Evolutionary conservation across 2,797 vertebrate species (phyloP).

Genomic region (Champsocephalus esox): DNA sequence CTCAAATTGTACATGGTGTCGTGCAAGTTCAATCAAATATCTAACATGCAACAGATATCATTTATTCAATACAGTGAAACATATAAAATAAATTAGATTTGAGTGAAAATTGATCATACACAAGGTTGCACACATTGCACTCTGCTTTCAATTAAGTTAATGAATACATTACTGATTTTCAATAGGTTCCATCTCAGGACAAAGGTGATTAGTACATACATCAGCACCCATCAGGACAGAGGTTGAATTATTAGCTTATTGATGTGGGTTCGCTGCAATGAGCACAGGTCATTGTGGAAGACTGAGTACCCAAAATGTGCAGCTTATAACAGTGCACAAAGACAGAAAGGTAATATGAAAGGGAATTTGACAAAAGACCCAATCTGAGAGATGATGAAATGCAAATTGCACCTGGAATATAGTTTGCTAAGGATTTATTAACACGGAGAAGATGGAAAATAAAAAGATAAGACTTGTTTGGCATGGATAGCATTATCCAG

Average conservation of each 20-base stretch:
- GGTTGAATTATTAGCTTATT: constrained; percentile 68
- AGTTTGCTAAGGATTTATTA: constrained; percentile 58
- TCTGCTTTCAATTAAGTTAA: constrained; percentile 54
- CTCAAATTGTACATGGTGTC: not conserved
- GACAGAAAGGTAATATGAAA: constrained; percentile 43
- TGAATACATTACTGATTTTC: constrained; percentile 71
- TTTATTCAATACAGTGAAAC: constrained; percentile 29
- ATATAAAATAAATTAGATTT: constrained; percentile 25
- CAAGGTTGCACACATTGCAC: constrained; percentile 51
- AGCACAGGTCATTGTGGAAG: constrained; percentile 59
- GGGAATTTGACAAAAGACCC: constrained; percentile 44
- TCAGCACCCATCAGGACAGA: constrained; percentile 61
- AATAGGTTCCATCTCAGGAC: constrained; percentile 57
- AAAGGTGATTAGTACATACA: constrained; percentile 70
- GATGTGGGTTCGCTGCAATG: constrained; percentile 49
- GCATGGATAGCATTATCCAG: constrained; percentile 51
- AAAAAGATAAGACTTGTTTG: constrained; percentile 43
- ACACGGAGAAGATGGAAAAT: constrained; percentile 26
- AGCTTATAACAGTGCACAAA: constrained; percentile 46
- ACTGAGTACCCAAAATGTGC: constrained; percentile 41
- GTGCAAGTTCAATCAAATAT: not conserved
- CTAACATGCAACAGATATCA: constrained; percentile 12
- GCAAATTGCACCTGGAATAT: constrained; percentile 34
- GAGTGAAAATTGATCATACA: constrained; percentile 49
- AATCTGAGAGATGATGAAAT: constrained; percentile 55